Evolutionary conservation across 1,140 invertebrate species (phyloP), one percentile per base, ranked within the genome.

Genomic region (Procambarus virginalis): DNA sequence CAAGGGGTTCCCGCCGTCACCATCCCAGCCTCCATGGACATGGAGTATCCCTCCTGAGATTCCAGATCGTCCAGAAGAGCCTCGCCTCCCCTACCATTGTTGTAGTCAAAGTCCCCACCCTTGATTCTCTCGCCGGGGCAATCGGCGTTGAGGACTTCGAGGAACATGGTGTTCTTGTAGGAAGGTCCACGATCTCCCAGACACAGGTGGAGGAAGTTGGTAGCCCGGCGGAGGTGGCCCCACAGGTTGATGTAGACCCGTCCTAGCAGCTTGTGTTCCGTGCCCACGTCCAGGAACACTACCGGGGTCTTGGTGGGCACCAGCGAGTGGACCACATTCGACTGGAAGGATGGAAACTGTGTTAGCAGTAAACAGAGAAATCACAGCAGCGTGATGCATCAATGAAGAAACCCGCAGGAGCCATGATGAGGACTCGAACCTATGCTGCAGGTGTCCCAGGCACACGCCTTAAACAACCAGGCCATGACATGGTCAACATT

Each of bases 61-160:
- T 92, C 91, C 73, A 92, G 76, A 22, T 92, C 91, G 17, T 92
- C 91, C 20, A 92, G 8, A 2, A 92, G 81, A 6, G 77, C 85
- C 78, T 88, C 86, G 1, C 91, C 91, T 8, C 91, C 91, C 20
- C 91, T 75, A 10, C 91, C 91, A 34, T 90, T 91, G 80, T 92
- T 92, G 89, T 78, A 87, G n/a, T 92, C 91, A 48, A 91, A 90
- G 81, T 92, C 91, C 0, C 91, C 91, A 3, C 91, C 91, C 10
- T 78, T 60, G 46, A 92, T 84, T 17, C 91, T 58, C 76, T 92
- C 91, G 1, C 91, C 91, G 14, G 91, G 84, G 8, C 73, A 55
- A 64, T 88, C 89, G n/a, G 86, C 49, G 34, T 92, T 92, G 34
- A 87, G 78, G 14, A 90, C 89, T 55, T 91, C 84, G 17, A 92